phyloP scores from a whole-genome alignment of 2,797 vertebrate genomes.

The Schizothorax lantsangensis region DNA sequence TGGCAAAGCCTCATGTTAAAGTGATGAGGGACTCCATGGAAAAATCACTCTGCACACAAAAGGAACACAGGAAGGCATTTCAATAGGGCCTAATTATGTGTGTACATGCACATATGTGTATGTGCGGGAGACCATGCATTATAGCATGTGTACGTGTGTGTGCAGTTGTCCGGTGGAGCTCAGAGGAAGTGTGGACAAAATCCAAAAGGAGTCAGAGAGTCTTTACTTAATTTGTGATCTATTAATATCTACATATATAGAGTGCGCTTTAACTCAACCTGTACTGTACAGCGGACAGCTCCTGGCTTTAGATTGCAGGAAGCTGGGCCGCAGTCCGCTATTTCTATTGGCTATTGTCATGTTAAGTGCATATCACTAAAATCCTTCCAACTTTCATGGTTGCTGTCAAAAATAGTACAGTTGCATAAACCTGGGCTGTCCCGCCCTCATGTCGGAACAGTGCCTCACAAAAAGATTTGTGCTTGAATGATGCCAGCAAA shows the following conservation, averaged over 20 bases:
- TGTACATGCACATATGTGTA: slow-evolving; percentile 42
- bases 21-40: slow-evolving; percentile 69
- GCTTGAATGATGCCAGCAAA: slow-evolving; percentile 66
- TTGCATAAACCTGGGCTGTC: slow-evolving; percentile 44
- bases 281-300: not conserved
- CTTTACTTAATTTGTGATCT: not conserved
- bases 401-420: slow-evolving; percentile 43
- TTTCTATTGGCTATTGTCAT: not conserved
- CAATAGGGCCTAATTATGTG: slow-evolving; percentile 68
- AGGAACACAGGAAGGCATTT: slow-evolving; percentile 84
- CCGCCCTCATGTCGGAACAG: slow-evolving; percentile 43
- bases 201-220: slow-evolving; percentile 30
- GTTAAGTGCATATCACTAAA: slow-evolving; percentile 32
- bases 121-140: slow-evolving; percentile 30
- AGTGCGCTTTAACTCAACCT: not conserved
- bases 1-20: slow-evolving; percentile 14
- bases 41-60: slow-evolving; percentile 78
- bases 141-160: slow-evolving; percentile 26
- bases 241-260: not conserved
- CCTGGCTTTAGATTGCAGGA: not conserved
- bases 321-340: not conserved
- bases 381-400: slow-evolving; percentile 19
- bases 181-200: slow-evolving; percentile 50
- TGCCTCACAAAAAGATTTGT: slow-evolving; percentile 51
- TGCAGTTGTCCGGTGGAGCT: slow-evolving; percentile 37